Evolutionary conservation across 2,888 invertebrate species (phyloP).

Genomic region (Saturnia japonica): DNA sequence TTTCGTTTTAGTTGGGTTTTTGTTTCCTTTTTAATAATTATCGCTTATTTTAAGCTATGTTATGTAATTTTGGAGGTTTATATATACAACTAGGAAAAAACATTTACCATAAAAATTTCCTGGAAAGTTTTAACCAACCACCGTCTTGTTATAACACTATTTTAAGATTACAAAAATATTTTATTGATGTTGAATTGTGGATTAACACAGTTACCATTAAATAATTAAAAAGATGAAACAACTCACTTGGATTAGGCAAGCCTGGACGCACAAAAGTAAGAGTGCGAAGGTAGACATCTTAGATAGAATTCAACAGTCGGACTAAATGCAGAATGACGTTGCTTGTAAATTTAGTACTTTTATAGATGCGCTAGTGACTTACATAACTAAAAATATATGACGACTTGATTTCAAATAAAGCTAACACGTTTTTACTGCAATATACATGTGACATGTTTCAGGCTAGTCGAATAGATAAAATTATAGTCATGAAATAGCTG

Average conservation of each 20-base stretch:
- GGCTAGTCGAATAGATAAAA: background rate
- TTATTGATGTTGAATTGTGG: too few species aligned
- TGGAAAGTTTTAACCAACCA: too few species aligned
- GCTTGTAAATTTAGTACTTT: background rate
- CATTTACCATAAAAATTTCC: too few species aligned
- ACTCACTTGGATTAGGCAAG: constrained; percentile 29
- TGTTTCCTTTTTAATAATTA: too few species aligned
- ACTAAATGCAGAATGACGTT: constrained; percentile 16
- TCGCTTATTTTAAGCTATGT: too few species aligned
- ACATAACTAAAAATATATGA: background rate
- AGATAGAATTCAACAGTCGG: constrained; percentile 23
- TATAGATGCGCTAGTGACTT: constrained; percentile 9
- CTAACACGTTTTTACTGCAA: background rate
- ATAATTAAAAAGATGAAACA: background rate
- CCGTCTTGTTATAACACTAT: too few species aligned
- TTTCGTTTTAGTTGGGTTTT: too few species aligned
- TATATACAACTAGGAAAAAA: too few species aligned
- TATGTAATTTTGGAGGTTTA: too few species aligned
- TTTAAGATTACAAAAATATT: too few species aligned
- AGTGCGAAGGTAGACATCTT: constrained; percentile 30
- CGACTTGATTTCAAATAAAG: constrained; percentile 11
- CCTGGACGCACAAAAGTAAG: constrained; percentile 35
- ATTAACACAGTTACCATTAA: too few species aligned
- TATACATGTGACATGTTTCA: background rate
- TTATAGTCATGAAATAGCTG: background rate